Conservation (phyloP, 2,113 vertebrate genomes). For the Takifugu flavidus region DNA sequence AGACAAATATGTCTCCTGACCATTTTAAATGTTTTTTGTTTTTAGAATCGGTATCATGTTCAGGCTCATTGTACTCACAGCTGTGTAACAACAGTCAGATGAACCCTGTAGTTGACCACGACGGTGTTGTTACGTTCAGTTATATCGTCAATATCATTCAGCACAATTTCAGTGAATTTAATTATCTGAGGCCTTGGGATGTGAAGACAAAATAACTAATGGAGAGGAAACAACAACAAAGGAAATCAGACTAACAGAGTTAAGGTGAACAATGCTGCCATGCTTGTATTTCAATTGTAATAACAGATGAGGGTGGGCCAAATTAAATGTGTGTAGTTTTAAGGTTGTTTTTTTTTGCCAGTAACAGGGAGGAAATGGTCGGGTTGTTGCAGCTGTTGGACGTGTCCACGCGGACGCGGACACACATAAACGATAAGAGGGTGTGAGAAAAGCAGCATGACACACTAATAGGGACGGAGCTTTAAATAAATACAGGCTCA, state of each 20-base stretch:
- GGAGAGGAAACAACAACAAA: neutral
- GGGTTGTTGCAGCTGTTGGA: conserved; percentile 22
- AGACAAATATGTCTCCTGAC: conserved; percentile 21
- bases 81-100: neutral
- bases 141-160: too few species aligned
- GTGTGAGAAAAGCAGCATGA: conserved; percentile 17
- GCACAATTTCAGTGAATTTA: too few species aligned
- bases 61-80: neutral
- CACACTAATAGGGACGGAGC: conserved; percentile 12
- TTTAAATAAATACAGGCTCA: conserved; percentile 48
- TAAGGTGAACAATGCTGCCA: neutral
- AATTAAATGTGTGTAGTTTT: neutral
- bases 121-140: too few species aligned
- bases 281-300: neutral
- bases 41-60: neutral
- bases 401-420: conserved; percentile 9
- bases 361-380: neutral
- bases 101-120: too few species aligned
- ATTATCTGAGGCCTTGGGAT: too few species aligned
- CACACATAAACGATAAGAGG: neutral
- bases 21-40: neutral
- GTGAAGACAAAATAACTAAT: too few species aligned
- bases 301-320: too few species aligned
- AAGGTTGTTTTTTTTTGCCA: neutral
- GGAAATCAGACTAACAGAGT: neutral